phyloP scores from a whole-genome alignment of 2,888 invertebrate genomes.

The Cordilura impudica region DNA sequence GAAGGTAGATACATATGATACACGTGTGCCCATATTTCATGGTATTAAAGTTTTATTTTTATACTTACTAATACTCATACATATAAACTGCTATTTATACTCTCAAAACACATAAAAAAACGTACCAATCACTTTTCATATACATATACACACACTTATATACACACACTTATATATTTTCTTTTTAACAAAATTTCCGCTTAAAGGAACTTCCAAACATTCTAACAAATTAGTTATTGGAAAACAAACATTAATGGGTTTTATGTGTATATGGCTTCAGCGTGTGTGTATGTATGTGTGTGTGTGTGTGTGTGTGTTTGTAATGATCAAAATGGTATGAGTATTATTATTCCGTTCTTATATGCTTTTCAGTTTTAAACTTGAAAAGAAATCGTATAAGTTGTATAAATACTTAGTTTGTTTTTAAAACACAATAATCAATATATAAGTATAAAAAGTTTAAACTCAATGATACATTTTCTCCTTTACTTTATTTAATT shows the following conservation, averaged over 20 bases:
- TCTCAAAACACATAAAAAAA: no score
- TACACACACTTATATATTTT: neutral
- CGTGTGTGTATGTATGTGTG: neutral
- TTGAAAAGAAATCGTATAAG: neutral
- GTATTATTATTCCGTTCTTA: neutral
- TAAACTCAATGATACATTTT: neutral
- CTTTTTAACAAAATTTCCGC: conserved; percentile 7
- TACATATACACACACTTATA: neutral
- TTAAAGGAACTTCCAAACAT: conserved; percentile 18
- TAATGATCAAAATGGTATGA: no score
- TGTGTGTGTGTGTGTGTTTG: neutral
- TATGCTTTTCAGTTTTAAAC: neutral
- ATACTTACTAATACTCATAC: no score
- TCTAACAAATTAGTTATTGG: conserved; percentile 25
- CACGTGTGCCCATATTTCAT: no score
- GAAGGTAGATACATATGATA: no score
- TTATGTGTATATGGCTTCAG: neutral
- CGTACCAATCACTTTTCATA: no score
- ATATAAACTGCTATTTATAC: no score
- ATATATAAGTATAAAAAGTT: neutral
- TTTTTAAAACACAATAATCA: conserved; percentile 4
- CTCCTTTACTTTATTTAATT: conserved; percentile 9
- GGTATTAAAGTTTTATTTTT: no score
- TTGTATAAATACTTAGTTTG: neutral
- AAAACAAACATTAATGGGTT: conserved; percentile 4